These are phyloP conservation scores for Saccopteryx bilineata DNA, from an alignment of 2,113 vertebrate species.

Conservation along the genomic window DNA sequence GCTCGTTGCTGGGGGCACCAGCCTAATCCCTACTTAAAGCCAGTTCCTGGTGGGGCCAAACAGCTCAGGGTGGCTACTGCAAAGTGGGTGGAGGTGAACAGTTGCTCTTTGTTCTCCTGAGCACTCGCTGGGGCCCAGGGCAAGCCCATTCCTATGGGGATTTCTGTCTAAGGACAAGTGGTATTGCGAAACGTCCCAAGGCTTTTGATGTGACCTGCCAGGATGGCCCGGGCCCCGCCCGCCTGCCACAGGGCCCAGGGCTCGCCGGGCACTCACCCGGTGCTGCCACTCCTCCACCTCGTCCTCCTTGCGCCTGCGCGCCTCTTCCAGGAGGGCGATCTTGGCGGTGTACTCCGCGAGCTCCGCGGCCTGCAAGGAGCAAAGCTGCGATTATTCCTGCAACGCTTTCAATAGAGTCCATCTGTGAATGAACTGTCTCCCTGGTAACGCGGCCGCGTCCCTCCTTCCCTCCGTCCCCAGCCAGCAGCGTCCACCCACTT, in stretches of 20 bases:
- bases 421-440: neutral
- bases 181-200: rapidly evolving
- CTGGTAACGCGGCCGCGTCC: neutral
- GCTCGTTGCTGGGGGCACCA: neutral
- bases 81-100: rapidly evolving
- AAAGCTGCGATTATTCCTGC: neutral
- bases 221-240: rapidly evolving
- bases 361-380: conserved; percentile 91
- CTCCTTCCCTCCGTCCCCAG: neutral
- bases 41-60: neutral
- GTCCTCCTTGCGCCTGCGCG: conserved; percentile 92
- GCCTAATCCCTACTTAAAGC: neutral
- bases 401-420: rapidly evolving
- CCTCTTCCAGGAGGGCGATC: conserved; percentile 95
- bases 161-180: neutral
- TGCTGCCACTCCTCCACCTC: conserved; percentile 95
- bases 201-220: neutral
- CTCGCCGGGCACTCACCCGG: conserved; percentile 87
- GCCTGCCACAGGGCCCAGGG: rapidly evolving
- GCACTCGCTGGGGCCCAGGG: rapidly evolving
- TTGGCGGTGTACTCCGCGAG: conserved; percentile 94
- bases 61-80: neutral
- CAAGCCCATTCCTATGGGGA: neutral
- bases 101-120: neutral
- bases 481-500: neutral